A percentile compares a stretch with the other conserved stretches of the same genome.
Conservation (phyloP, 2,888 invertebrate genomes). For the Crioceris asparagi region DNA sequence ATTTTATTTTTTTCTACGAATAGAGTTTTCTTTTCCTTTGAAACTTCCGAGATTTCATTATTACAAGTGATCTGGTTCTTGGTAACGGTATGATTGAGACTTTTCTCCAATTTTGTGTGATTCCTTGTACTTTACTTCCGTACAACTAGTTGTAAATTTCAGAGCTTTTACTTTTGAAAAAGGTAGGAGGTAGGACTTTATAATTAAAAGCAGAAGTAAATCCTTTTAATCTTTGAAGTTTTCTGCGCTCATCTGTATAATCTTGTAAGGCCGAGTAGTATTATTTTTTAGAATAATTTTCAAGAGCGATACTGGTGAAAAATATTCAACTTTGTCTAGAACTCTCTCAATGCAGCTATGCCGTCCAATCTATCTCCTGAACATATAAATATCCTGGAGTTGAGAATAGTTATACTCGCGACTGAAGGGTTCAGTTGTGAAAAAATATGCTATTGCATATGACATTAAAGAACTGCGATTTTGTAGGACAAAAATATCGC, state of each 20-base stretch:
- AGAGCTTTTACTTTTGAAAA: constrained; percentile 3
- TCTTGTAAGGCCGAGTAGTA: constrained; percentile 4
- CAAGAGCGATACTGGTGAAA: constrained; percentile 4
- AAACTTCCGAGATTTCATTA: constrained; percentile 4
- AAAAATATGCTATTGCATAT: too few species aligned
- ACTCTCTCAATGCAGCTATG: constrained; percentile 5
- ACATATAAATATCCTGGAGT: too few species aligned
- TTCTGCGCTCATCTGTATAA: constrained; percentile 5
- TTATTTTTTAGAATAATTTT: constrained; percentile 3
- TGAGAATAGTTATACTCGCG: too few species aligned
- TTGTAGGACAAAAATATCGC: too few species aligned
- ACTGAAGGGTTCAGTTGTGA: too few species aligned
- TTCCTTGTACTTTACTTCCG: constrained; percentile 6
- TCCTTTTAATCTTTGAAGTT: constrained; percentile 6
- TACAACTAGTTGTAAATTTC: constrained; percentile 2
- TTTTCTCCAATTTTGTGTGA: constrained; percentile 6
- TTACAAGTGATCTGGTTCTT: constrained; percentile 3
- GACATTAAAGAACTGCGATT: too few species aligned
- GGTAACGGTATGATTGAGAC: constrained; percentile 6
- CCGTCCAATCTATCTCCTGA: background rate
- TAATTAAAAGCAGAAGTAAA: constrained; percentile 6
- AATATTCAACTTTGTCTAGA: constrained; percentile 5
- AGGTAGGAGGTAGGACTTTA: constrained; percentile 1
- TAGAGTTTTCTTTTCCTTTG: constrained; percentile 7
- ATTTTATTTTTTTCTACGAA: constrained; percentile 5